Evolutionary conservation across 2,797 vertebrate genomes (phyloP).

Genomic region (Cygnus olor): DNA sequence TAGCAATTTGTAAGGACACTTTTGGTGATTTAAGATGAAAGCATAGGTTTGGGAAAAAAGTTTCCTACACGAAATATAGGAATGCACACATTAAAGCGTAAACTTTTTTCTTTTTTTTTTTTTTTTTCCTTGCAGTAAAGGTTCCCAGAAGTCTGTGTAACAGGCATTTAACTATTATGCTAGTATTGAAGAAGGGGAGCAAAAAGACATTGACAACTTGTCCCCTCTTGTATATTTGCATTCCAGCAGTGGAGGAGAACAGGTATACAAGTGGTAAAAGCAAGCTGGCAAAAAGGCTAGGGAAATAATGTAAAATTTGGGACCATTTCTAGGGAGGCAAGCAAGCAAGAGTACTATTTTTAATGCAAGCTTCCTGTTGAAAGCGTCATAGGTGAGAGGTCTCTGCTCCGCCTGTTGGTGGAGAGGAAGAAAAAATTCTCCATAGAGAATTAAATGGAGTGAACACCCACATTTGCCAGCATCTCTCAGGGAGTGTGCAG

Average conservation of each 20-base stretch:
- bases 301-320: not conserved
- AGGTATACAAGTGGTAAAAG: not conserved
- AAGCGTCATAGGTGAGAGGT: rapidly evolving
- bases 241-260: not conserved
- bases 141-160: not conserved
- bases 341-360: not conserved
- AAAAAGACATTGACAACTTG: not conserved
- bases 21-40: not conserved
- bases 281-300: not conserved
- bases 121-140: not conserved
- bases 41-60: not conserved
- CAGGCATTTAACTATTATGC: not conserved
- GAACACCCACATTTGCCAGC: rapidly evolving
- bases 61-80: not conserved
- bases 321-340: not conserved
- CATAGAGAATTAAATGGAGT: rapidly evolving
- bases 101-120: not conserved
- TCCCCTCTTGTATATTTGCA: not conserved
- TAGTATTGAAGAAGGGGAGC: not conserved
- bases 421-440: not conserved
- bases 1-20: not conserved
- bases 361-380: not conserved
- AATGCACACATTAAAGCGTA: not conserved
- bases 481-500: not conserved
- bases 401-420: constrained; percentile 12